Base-by-base conservation (phyloP, 1,140 invertebrate species). In the honey bee (Apis mellifera) region DNA sequence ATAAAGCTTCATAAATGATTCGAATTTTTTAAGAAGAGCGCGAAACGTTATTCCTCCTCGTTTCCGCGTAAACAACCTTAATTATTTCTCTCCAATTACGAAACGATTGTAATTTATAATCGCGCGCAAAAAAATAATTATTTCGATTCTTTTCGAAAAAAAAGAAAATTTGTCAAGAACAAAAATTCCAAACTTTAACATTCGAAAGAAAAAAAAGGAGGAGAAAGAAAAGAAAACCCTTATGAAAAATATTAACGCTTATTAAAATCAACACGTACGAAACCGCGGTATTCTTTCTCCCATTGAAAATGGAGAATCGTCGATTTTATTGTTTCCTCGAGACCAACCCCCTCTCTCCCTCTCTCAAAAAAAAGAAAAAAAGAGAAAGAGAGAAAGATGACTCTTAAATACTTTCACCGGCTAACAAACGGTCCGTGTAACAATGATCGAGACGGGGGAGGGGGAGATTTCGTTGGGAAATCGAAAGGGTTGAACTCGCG, bases 401-500 rank as follows among this genome's bases (percentile, higher is more conserved):
- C 15, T 48, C 57, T 5, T 26, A 59, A 42, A 73, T 73, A 60
- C 32, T 73, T 73, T 73, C 55, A 48, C 32, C 54, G 55, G 3
- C 21, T 19, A 59, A 60, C 57, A 73, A 73, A 48, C 71, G 71
- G 21, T 48, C 9, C 32, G 21, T 57, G 54, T 42, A 74, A 74
- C 71, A 74, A 80, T 80, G 78, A 55, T 70, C 78, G 78, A 74
- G 66, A 64, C 57, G 68, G 7, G 60, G 12, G 21, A 59, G 9
- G 59, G 15, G 62, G 32, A 26, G 62, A 65, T 66, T 4, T 71
- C 60, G 42, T 82, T 69, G 55, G n/a, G 71, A 74, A 57, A 74
- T 60, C 42, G 26, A 81, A 82, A 82, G 79, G 60, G 60, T 76
- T 62, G 48, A 86, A 74, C 73, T 83, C 70, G 78, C 72, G 60